Evolutionary conservation across 2,888 invertebrate genomes (phyloP), one percentile per base, ranked within the genome.

Genomic region (Anorthoa munda): DNA sequence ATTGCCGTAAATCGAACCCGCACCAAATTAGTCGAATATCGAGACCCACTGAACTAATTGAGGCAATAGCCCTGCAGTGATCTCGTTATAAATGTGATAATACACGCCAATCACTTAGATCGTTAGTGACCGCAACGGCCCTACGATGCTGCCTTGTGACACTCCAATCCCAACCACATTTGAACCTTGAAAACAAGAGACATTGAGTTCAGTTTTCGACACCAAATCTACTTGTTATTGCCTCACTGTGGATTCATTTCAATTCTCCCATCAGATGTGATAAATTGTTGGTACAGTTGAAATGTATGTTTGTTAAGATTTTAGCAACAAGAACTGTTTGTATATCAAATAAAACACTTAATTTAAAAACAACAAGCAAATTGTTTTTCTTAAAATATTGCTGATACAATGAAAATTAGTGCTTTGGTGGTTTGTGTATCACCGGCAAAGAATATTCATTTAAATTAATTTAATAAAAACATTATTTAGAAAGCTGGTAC

Each of bases 31-130:
- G 58, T 56, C 26, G 21, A 39, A 70, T 60, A 59, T 79, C 31
- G 64, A 65, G 58, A 71, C 26, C 48, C 61, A 31, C 58, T 59
- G 63, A 77, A 75, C 72, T 80, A 80, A 85, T 82, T 82, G 77
- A 75, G 69, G 69, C 45, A 75, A 85, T 75, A 76, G 74, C 72
- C 67, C 51, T 67, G 79, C 65, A 82, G 77, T 79, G 77, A 82
- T 82, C 79, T 82, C 73, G 79, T 82, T 84, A 85, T 80, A 84
- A 79, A 85, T 85, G 81, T 82, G 87, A 87, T 86, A 88, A 86
- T 82, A 83, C 80, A 84, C 68, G 77, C 83, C 87, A 86, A 88
- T 89, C 88, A 87, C 82, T 89, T 77, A 85, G 76, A 74, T 86
- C 84, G 83, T 87, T 87, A 89, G 86, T 82, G 79, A 81, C 77